Evolutionary conservation across 2,797 vertebrate species (phyloP).

Genomic region (Malacoctenus gilli): DNA sequence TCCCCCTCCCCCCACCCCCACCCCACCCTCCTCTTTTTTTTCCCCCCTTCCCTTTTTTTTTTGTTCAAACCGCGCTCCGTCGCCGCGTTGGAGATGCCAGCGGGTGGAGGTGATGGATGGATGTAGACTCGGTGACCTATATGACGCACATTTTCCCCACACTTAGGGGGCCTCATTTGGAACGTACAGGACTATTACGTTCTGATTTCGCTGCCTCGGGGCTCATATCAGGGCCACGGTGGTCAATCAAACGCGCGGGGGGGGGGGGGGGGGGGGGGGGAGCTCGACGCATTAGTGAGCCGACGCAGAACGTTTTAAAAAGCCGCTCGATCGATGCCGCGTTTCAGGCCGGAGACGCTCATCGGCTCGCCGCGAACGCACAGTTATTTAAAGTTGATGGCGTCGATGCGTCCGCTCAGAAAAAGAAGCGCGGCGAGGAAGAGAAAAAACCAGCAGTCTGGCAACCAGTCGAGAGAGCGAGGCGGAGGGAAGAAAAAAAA

Average conservation of each 20-base stretch:
- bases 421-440: constrained; percentile 7
- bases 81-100: constrained; percentile 34
- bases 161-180: constrained; percentile 52
- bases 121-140: constrained; percentile 61
- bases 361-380: neutral
- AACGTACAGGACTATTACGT: constrained; percentile 30
- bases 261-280: too few species aligned
- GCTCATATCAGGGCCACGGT: constrained; percentile 34
- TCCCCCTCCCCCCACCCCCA: too few species aligned
- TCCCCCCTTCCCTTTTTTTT: constrained; percentile 46
- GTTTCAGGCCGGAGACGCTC: neutral
- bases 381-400: neutral
- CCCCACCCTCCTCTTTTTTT: too few species aligned
- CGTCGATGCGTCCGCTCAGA: neutral
- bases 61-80: constrained; percentile 9
- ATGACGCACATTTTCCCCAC: constrained; percentile 47
- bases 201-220: constrained; percentile 47
- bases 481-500: neutral
- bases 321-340: constrained; percentile 34
- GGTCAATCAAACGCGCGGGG: constrained; percentile 40
- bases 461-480: constrained; percentile 21
- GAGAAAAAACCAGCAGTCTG: constrained; percentile 36
- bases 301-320: constrained; percentile 49
- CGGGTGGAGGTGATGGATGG: constrained; percentile 61
- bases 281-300: constrained; percentile 51